Conservation (phyloP, 92 coral and sea anemone species). For the Parazoanthus swiftii region DNA sequence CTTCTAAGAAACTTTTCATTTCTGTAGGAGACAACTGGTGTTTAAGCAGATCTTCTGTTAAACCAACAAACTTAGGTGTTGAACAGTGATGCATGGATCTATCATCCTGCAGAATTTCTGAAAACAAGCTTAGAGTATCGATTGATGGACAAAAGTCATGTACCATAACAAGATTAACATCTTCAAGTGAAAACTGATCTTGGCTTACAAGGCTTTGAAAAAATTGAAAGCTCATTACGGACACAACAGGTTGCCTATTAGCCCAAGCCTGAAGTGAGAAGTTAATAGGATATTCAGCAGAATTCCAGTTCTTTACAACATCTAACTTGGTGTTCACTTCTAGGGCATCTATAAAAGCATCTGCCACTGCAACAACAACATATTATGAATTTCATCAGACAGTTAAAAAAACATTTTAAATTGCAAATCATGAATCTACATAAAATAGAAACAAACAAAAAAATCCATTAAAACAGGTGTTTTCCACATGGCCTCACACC, state of each 20-base stretch:
- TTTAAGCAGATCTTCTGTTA: constrained; percentile 50
- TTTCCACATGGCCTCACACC: too few species aligned
- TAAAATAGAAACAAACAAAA: too few species aligned
- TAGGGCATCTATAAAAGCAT: constrained; percentile 24
- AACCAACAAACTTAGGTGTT: constrained; percentile 62
- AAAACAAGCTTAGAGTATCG: constrained; percentile 5
- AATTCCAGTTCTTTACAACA: neutral
- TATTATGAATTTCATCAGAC: too few species aligned
- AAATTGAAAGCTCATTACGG: neutral
- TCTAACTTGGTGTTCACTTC: constrained; percentile 20
- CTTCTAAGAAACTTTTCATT: constrained; percentile 45
- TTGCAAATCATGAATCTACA: too few species aligned
- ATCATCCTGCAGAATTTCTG: constrained; percentile 3
- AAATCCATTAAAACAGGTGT: too few species aligned
- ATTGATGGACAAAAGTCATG: constrained; percentile 47
- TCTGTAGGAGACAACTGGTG: constrained; percentile 42
- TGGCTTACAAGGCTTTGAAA: neutral
- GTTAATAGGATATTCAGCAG: neutral
- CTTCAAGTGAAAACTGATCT: neutral
- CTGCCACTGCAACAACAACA: constrained; percentile 31
- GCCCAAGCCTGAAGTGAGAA: neutral
- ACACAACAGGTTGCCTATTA: neutral
- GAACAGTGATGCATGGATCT: neutral
- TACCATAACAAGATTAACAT: constrained; percentile 49
- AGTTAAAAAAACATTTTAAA: too few species aligned